Percentiles rank a stretch among this genome's conserved stretches.
Conservation (phyloP, 2,888 invertebrate genomes). For the Ellobium chinense region DNA sequence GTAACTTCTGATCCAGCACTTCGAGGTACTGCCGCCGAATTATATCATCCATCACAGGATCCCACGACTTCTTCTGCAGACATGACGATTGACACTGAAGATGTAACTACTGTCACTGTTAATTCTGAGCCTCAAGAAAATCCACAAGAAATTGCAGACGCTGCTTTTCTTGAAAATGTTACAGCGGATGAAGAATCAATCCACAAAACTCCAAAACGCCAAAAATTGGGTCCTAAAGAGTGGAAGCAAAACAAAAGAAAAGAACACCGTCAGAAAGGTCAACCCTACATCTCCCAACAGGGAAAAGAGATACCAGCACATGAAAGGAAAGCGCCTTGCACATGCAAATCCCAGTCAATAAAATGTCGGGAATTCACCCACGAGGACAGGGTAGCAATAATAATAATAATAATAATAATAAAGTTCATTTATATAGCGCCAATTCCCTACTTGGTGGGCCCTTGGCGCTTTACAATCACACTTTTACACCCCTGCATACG, state of each 20-base stretch:
- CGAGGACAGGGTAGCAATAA: no score
- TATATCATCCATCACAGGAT: no score
- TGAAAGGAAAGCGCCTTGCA: background rate
- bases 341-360: no score
- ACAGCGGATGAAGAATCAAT: background rate
- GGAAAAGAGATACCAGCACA: background rate
- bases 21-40: no score
- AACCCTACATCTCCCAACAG: background rate
- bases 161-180: background rate
- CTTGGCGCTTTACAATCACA: no score
- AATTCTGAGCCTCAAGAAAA: background rate
- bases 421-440: no score
- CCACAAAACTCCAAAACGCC: background rate
- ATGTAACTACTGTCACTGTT: background rate
- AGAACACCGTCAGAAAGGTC: background rate
- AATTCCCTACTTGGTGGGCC: no score
- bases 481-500: no score
- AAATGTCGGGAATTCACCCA: no score
- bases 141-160: background rate
- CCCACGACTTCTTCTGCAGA: background rate
- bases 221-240: background rate
- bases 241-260: background rate
- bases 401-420: no score
- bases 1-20: no score
- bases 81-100: background rate